Percentiles rank a stretch among this genome's conserved stretches.
Conservation (phyloP, 2,797 vertebrate genomes). For the Pseudochirops corinnae region DNA sequence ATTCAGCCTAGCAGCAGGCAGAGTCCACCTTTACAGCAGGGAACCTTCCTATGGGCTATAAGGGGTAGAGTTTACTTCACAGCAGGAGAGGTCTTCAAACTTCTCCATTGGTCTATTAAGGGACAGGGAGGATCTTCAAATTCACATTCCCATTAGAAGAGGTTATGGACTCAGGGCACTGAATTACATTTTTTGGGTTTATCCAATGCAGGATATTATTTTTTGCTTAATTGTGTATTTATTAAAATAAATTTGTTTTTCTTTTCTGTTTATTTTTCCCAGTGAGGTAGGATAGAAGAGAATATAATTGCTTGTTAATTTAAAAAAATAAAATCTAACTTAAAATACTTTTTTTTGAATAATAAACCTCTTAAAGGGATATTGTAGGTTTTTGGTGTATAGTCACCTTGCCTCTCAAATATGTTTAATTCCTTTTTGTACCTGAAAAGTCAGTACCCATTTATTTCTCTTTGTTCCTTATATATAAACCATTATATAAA, state of each 20-base stretch:
- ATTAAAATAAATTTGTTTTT: background rate
- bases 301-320: background rate
- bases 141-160: background rate
- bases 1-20: too few relatives aligned
- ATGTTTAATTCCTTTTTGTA: background rate
- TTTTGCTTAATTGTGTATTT: background rate
- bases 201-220: background rate
- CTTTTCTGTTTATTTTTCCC: background rate
- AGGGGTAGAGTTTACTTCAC: too few relatives aligned
- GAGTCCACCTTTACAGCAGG: too few relatives aligned
- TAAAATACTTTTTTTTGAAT: background rate
- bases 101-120: too few relatives aligned
- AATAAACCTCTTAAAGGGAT: background rate
- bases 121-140: too few relatives aligned
- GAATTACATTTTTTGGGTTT: background rate
- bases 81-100: too few relatives aligned
- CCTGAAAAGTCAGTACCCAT: background rate
- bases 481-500: background rate
- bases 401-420: background rate
- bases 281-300: background rate
- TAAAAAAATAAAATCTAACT: background rate
- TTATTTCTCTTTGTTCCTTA: background rate
- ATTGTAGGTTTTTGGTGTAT: background rate
- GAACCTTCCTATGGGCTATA: too few relatives aligned
- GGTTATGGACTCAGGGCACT: background rate